Base-by-base conservation (phyloP, 2,797 vertebrate genomes). In the Eptatretus atami region DNA sequence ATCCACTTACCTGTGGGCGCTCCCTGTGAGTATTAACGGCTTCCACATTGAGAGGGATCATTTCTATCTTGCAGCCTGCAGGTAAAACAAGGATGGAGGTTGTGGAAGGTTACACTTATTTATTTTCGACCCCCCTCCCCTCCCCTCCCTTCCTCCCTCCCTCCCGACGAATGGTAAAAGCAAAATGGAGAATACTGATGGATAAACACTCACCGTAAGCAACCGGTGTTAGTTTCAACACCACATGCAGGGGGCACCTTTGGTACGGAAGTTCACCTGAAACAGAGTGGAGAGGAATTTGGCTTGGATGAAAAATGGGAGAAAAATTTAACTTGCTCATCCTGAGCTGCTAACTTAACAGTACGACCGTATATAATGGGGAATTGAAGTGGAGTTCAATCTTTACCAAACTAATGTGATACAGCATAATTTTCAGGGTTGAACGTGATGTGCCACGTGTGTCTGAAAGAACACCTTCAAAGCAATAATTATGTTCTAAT, bases 21-120 rank as follows among this genome's bases (percentile, higher is more conserved):
- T 92, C 86, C 1, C 88, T 76, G 69, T 96, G 88, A 1, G 90
- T 96, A 74, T 92, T 80, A 66, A 95, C 90, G 6, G 88, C 86
- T 68, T 93, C 84, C 71, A 96, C 83, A 0, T 83, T 78, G 64
- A 90, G 76, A 63, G 78, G 75, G 66, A 93, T 78, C 60, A 78
- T 81, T 71, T 96, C 88, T 72, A 95, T 81, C 74, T 95, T 96
- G 69, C 90, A 96, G 5, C 90, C 90, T 96, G 68, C 15, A 64
- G 15, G 65, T 55, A 67, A 55, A 14, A 63, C 64, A 25, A 44
- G 15, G 1, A 53, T 4, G 13, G 12, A 25, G 11, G 66, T 63
- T 12, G 13, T 12, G 52, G 60, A n/a, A 31, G 52, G 12, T n/a
- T 54, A 64, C 57, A 13, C 52, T 13, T 15, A 19, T 10, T 9